Base-by-base conservation (phyloP, 92 coral and sea anemone species). In the Phymanthus crucifer region DNA sequence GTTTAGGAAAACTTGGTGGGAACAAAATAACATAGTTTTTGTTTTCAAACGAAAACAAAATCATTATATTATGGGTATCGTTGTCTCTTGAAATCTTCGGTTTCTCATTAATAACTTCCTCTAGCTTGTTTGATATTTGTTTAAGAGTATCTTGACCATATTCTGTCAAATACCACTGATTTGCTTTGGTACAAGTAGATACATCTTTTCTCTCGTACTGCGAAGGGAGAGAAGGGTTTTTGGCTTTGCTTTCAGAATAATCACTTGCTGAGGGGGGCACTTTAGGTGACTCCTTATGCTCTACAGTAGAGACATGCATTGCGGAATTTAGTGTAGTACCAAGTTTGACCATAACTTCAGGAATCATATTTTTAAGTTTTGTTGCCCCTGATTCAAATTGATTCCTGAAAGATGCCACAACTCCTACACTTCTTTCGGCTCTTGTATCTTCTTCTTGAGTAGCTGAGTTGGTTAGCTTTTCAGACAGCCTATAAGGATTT, bases 1-100 rank as follows among this genome's bases (percentile, higher is more conserved):
- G 5, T n/a, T 26, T 11, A 57, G 66, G 66, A 57, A 57, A 57
- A 32, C 1, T 57, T 19, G 66, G 66, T 23, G 66, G 66, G 23
- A 57, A 57, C 3, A 0, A 57, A 57, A 57, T 57, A 19, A 57
- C 66, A 14, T 57, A 26, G 23, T n/a, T 57, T 23, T 57, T 57
- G 29, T 5, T 23, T 0, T 57, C 66, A n/a, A 57, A 57, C 12
- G 33, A 0, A 57, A 57, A 57, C 31, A 57, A 57, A 23, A 57
- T 57, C 66, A 57, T 57, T 6, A 24, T 3, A 23, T 57, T 57
- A 57, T 57, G 66, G 3, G 66, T 57, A 57, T 24, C 66, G 66
- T 24, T 57, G 66, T 57, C 66, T n/a, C 66, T 57, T 26, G 33
- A 57, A 57, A 57, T 57, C 66, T 57, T 57, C 23, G 66, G 66